Base-by-base conservation (phyloP, 2,797 vertebrate species). In the Pseudochromis fuscus region DNA sequence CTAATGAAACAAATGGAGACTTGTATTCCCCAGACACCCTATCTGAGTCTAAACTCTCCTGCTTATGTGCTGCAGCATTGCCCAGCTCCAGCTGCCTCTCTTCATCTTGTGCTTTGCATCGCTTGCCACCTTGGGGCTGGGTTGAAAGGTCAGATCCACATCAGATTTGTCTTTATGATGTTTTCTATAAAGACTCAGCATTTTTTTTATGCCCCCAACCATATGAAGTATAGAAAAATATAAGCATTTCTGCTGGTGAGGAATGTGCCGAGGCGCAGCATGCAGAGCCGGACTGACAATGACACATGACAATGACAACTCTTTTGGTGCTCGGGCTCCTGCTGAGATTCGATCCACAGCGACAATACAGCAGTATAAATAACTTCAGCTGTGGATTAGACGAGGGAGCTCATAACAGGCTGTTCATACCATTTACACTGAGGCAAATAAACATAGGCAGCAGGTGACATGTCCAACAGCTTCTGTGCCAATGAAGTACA, bases 361-460 rank as follows among this genome's bases (percentile, higher is more conserved):
- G 87, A 88, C 89, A 87, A 77, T 64, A 56, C 55, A 56, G 82
- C 79, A 64, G 75, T 53, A 86, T 78, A 86, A 90, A 88, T 88
- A 92, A 86, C 84, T 81, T 57, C 75, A 62, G 71, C 56, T 59
- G 81, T 67, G 79, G 77, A 85, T 88, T 79, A 80, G 78, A 82
- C 30, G 69, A 69, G 78, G 72, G 82, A 76, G 59, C 67, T 84
- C 79, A 76, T 82, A 77, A 80, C 65, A 58, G 59, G 21, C 68
- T 82, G 71, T 9, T 85, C 65, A 15, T 66, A 64, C 56, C 79
- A 72, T 82, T 89, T 85, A 85, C 40, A 67, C 58, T 57, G 59
- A 76, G 60, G 77, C 62, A 83, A 72, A 84, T 72, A 82, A 84
- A 89, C 71, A 76, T 59, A 70, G 77, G 64, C 65, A 77, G 66